Evolutionary conservation across 2,888 invertebrate genomes (phyloP).

Genomic region (Glaucopsyche alexis): DNA sequence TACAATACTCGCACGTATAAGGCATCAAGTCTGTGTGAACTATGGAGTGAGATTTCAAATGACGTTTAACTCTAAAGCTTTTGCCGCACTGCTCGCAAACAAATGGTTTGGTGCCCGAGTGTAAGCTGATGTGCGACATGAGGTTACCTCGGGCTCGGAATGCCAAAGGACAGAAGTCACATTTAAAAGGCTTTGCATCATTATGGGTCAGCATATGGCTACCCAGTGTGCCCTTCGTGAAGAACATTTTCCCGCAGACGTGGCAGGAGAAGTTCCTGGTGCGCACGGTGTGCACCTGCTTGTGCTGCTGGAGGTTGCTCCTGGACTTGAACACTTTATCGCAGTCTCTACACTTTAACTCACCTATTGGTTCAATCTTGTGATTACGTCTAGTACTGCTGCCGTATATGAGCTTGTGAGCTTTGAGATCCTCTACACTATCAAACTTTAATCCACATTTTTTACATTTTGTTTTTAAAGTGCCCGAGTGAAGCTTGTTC

Average conservation of each 20-base stretch:
- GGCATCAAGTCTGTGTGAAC: slow-evolving; percentile 72
- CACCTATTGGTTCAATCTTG: slow-evolving; percentile 35
- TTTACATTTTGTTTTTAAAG: slow-evolving; percentile 50
- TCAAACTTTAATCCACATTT: slow-evolving; percentile 63
- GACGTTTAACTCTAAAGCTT: slow-evolving; percentile 67
- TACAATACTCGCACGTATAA: slow-evolving; percentile 64
- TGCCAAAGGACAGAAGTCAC: slow-evolving; percentile 66
- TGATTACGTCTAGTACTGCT: slow-evolving; percentile 43
- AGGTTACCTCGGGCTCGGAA: slow-evolving; percentile 70
- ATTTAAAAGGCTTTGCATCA: slow-evolving; percentile 65
- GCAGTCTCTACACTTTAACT: slow-evolving; percentile 63
- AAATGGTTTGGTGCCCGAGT: slow-evolving; percentile 67
- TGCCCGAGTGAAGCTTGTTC: slow-evolving; percentile 47
- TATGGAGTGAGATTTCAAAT: slow-evolving; percentile 72
- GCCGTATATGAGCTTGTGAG: slow-evolving; percentile 57
- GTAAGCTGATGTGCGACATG: slow-evolving; percentile 64
- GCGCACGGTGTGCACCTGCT: slow-evolving; percentile 67
- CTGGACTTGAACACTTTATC: slow-evolving; percentile 65
- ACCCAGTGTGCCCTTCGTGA: slow-evolving; percentile 66
- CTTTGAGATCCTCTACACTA: slow-evolving; percentile 54
- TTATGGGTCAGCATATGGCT: slow-evolving; percentile 70
- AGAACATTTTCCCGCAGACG: slow-evolving; percentile 73
- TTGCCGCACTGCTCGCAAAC: slow-evolving; percentile 73
- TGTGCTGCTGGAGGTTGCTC: slow-evolving; percentile 65
- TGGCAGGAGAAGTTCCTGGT: slow-evolving; percentile 69